Evolutionary conservation across 1,140 invertebrate genomes (phyloP), one percentile per base, ranked within the genome.

Genomic region (Drosophila bipectinata): DNA sequence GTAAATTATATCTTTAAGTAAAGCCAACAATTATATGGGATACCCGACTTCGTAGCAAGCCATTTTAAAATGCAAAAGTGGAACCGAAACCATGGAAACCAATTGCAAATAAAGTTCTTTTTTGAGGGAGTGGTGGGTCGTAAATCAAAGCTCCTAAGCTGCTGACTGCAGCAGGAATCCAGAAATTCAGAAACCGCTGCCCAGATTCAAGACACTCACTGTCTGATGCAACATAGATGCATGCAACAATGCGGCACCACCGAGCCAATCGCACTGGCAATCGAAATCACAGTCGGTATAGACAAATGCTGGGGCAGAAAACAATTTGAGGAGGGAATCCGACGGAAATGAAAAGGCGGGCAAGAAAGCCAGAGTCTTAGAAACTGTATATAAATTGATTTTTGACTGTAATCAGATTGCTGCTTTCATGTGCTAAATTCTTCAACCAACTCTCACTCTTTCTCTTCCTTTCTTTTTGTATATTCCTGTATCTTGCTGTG

Each of bases 341-440:
- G 30, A 52, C 4, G 8, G 52, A 62, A 57, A 56, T 39, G 59
- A 39, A 62, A 62, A 24, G 51, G 24, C 47, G 26, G 45, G 54
- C 41, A 58, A 49, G 72, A 56, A 48, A 66, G 37, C 10, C 54
- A 32, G 39, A 53, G 62, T 54, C 73, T 53, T 56, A 60, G 62
- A 15, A 61, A 77, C 73, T 71, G 74, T 69, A 77, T 77, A 71
- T 69, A 77, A 77, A 77, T 77, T 77, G 74, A 77, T 77, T 77
- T 77, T 77, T 77, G 74, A 77, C 74, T 77, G 64, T 77, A 77
- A 77, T 77, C 74, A 77, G 74, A 77, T 77, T 77, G 73, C 68
- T 55, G 49, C 72, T 72, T 77, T 48, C 73, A 68, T 77, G 57
- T 62, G 72, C 72, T 71, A 77, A 77, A 77, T 69, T 69, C 67